A percentile compares a stretch with the other conserved stretches of the same genome.
Conservation (phyloP, 2,113 vertebrate species). For the Hemiscyllium ocellatum region DNA sequence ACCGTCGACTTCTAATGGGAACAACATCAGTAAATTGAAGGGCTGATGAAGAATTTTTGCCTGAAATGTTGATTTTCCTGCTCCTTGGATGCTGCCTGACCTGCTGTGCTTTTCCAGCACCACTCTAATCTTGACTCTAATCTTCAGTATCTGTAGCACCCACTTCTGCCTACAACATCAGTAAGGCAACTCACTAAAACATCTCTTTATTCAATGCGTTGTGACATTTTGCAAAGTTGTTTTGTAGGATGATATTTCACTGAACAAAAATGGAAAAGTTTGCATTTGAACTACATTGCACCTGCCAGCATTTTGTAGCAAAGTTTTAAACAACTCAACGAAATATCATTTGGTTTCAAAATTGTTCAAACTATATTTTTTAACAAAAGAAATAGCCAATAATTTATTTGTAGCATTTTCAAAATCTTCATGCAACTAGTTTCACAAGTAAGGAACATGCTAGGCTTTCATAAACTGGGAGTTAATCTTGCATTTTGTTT, state of each 20-base stretch:
- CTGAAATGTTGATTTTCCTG: too few species aligned
- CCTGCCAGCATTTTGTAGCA: not conserved
- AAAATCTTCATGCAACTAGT: not conserved
- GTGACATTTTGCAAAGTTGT: not conserved
- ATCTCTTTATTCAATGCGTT: not conserved
- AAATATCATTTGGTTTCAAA: not conserved
- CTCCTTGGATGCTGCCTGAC: too few species aligned
- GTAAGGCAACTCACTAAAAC: not conserved
- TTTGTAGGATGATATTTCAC: not conserved
- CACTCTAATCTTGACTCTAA: too few species aligned
- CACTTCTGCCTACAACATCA: not conserved
- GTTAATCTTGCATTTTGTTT: not conserved
- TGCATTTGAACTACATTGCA: not conserved
- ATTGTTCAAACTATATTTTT: not conserved
- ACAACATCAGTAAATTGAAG: not conserved
- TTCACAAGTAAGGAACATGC: not conserved
- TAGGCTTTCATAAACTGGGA: not conserved
- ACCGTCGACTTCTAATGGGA: not conserved
- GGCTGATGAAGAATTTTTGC: too few species aligned
- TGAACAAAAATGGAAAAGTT: not conserved
- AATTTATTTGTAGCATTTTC: not conserved
- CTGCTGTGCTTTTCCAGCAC: too few species aligned
- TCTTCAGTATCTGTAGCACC: too few species aligned
- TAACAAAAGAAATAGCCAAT: not conserved
- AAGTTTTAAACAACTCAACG: not conserved